phyloP scores from a whole-genome alignment of 1,140 invertebrate genomes.

The Sesamia nonagrioides region DNA sequence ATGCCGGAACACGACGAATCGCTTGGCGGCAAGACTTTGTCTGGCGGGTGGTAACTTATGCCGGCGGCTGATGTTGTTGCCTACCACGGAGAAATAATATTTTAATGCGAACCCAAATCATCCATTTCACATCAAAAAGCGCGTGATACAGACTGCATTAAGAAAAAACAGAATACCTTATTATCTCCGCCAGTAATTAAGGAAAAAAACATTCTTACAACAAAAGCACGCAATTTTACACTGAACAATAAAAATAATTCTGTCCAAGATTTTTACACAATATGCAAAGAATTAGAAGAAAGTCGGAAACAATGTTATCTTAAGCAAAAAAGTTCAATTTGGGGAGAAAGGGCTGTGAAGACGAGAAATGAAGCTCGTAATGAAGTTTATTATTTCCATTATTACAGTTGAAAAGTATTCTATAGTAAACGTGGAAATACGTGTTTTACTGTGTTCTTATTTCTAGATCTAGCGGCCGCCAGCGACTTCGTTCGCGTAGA shows the following conservation, averaged over 20 bases:
- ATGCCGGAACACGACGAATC: no score
- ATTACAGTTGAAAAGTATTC: conserved; percentile 21
- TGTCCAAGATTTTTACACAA: conserved; percentile 41
- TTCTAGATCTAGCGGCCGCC: no score
- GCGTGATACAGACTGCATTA: conserved; percentile 8
- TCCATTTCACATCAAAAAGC: conserved; percentile 16
- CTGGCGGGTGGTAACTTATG: no score
- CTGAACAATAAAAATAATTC: conserved; percentile 43
- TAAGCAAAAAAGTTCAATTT: conserved; percentile 42
- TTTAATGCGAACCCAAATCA: conserved; percentile 21
- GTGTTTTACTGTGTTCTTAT: not conserved
- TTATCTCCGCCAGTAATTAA: conserved; percentile 24
- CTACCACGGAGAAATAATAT: no score
- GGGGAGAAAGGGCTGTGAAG: conserved; percentile 36
- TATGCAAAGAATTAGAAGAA: conserved; percentile 35
- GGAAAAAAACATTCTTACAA: conserved; percentile 6
- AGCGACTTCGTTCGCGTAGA: no score
- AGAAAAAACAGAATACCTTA: conserved; percentile 21
- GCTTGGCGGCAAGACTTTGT: no score
- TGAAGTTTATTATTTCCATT: conserved; percentile 44
- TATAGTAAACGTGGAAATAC: conserved; percentile 1
- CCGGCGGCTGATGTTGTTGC: no score
- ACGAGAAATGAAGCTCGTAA: conserved; percentile 23
- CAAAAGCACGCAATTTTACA: conserved; percentile 39
- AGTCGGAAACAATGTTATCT: conserved; percentile 44